phyloP scores from a whole-genome alignment of 2,888 invertebrate genomes.

The Coecobrya sp. region DNA sequence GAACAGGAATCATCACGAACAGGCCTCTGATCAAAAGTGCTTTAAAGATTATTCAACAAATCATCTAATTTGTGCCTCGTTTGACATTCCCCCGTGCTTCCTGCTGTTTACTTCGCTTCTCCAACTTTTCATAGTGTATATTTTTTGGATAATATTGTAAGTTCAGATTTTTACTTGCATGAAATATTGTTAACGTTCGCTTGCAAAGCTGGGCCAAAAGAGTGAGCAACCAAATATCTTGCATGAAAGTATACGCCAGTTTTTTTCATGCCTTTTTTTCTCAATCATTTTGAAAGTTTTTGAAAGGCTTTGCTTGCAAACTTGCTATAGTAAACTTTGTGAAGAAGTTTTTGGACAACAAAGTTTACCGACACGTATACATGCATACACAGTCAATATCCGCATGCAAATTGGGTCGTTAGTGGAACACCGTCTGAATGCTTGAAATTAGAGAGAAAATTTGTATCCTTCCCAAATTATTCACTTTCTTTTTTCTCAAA shows the following conservation, averaged over 20 bases:
- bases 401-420: conserved; percentile 49
- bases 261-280: neutral
- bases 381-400: conserved; percentile 24
- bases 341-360: neutral
- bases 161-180: neutral
- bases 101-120: conserved; percentile 32
- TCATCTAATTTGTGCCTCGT: conserved; percentile 75
- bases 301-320: conserved; percentile 10
- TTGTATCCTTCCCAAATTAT: neutral
- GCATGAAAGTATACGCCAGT: neutral
- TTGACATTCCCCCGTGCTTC: conserved; percentile 70
- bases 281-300: conserved; percentile 29
- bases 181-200: neutral
- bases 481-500: neutral
- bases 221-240: neutral
- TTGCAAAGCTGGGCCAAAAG: neutral
- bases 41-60: conserved; percentile 75
- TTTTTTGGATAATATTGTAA: neutral
- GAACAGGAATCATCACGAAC: conserved; percentile 39
- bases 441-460: conserved; percentile 27
- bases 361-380: neutral
- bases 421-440: conserved; percentile 30
- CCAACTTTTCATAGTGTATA: neutral
- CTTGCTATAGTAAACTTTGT: conserved; percentile 1
- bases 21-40: conserved; percentile 39